Conservation (phyloP, 2,888 invertebrate species). For the Cinara cedri region DNA sequence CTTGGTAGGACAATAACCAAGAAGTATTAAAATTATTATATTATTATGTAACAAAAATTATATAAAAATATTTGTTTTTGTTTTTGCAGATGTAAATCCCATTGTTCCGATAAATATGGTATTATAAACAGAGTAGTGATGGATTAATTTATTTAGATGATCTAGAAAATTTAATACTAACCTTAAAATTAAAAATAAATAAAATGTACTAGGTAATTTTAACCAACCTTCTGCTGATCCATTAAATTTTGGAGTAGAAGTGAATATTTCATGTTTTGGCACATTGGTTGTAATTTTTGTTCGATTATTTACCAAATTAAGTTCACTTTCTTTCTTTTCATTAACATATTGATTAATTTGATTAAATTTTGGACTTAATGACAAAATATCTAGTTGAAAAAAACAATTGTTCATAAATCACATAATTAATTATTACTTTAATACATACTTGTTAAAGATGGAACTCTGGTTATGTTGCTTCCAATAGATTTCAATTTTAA, state of each 20-base stretch:
- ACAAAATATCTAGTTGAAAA: slow-evolving; percentile 18
- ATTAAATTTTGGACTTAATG: slow-evolving; percentile 27
- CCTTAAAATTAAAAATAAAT: too few relatives aligned
- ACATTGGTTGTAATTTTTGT: slow-evolving; percentile 19
- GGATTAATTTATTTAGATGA: too few relatives aligned
- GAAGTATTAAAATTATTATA: too few relatives aligned
- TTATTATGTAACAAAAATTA: too few relatives aligned
- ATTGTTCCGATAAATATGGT: neutral
- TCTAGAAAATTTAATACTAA: too few relatives aligned
- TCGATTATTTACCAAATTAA: slow-evolving; percentile 24
- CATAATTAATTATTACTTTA: too few relatives aligned
- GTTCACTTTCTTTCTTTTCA: slow-evolving; percentile 13
- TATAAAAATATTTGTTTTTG: too few relatives aligned
- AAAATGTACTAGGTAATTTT: too few relatives aligned
- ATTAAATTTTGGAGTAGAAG: slow-evolving; percentile 21
- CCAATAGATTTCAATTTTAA: slow-evolving; percentile 41
- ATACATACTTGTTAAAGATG: slow-evolving; percentile 30
- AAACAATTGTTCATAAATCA: neutral
- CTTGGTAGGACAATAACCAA: too few relatives aligned
- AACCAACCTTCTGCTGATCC: slow-evolving; percentile 35
- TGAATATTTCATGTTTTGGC: slow-evolving; percentile 12
- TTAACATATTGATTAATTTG: slow-evolving; percentile 13
- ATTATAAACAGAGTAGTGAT: too few relatives aligned
- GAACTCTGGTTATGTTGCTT: slow-evolving; percentile 20
- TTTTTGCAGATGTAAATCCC: too few relatives aligned